Evolutionary conservation across 2,888 invertebrate genomes (phyloP).

Genomic region (Operophtera brumata): DNA sequence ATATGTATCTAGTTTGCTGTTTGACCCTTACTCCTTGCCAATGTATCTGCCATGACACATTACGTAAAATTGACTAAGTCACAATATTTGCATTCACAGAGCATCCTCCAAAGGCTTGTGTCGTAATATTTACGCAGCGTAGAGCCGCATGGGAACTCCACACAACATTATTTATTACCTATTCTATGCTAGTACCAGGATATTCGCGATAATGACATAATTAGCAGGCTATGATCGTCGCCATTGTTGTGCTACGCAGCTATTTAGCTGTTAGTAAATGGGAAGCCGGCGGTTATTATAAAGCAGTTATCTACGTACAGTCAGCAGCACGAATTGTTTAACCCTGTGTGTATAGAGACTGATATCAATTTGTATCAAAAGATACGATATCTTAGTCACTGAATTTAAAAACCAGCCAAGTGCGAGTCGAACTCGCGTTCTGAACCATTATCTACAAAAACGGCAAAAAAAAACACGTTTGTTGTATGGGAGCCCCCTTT

Average conservation of each 20-base stretch:
- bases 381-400: too few species aligned
- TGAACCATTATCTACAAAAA: too few species aligned
- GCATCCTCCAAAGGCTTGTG: slow-evolving; percentile 1
- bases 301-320: slow-evolving; percentile 11
- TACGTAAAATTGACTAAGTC: not conserved
- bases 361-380: too few species aligned
- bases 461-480: too few species aligned
- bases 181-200: slow-evolving; percentile 41
- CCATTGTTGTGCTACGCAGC: slow-evolving; percentile 23
- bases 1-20: too few species aligned
- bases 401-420: too few species aligned
- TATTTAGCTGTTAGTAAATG: slow-evolving; percentile 14
- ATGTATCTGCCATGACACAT: too few species aligned
- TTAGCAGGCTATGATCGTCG: slow-evolving; percentile 34
- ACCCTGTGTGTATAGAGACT: too few species aligned
- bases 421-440: too few species aligned
- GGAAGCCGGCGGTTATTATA: slow-evolving; percentile 18
- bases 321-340: too few species aligned
- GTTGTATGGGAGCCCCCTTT: too few species aligned
- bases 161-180: slow-evolving; percentile 10
- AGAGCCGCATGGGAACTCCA: slow-evolving; percentile 31
- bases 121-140: slow-evolving; percentile 24
- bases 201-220: slow-evolving; percentile 46
- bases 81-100: not conserved
- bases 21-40: too few species aligned